Conservation (phyloP, 1,140 invertebrate genomes). For the Halyomorpha halys region DNA sequence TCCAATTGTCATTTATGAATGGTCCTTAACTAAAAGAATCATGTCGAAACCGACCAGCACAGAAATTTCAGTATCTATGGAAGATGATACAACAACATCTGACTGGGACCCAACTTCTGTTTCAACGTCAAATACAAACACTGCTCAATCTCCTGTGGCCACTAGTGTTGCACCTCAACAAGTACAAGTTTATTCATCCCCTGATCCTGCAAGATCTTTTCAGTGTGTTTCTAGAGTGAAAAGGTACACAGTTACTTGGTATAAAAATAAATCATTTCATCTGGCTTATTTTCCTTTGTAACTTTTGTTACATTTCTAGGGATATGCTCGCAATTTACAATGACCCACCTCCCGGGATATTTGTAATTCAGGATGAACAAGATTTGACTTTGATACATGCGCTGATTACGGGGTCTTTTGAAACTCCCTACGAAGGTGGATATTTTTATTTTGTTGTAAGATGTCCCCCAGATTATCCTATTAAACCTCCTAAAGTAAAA, state of each 20-base stretch:
- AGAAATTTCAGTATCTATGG: too few species aligned
- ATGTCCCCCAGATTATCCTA: constrained; percentile 46
- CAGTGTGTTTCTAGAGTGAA: constrained; percentile 15
- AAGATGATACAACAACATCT: background rate
- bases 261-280: background rate
- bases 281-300: background rate
- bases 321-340: constrained; percentile 46
- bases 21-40: too few species aligned
- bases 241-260: background rate
- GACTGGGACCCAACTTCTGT: constrained; percentile 2
- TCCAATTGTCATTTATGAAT: too few species aligned
- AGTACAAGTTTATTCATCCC: background rate
- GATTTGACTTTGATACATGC: constrained; percentile 47
- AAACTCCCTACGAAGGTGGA: constrained; percentile 56
- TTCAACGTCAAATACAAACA: background rate
- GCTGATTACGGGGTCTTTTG: constrained; percentile 50
- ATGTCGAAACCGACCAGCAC: too few species aligned
- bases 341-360: constrained; percentile 47
- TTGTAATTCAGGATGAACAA: constrained; percentile 45
- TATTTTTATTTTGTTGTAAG: constrained; percentile 50
- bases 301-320: constrained; percentile 35
- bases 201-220: constrained; percentile 1
- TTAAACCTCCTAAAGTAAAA: constrained; percentile 46
- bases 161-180: background rate
- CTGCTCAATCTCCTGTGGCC: background rate